phyloP scores from a whole-genome alignment of 2,888 invertebrate species.

The Hartigia nigra region DNA sequence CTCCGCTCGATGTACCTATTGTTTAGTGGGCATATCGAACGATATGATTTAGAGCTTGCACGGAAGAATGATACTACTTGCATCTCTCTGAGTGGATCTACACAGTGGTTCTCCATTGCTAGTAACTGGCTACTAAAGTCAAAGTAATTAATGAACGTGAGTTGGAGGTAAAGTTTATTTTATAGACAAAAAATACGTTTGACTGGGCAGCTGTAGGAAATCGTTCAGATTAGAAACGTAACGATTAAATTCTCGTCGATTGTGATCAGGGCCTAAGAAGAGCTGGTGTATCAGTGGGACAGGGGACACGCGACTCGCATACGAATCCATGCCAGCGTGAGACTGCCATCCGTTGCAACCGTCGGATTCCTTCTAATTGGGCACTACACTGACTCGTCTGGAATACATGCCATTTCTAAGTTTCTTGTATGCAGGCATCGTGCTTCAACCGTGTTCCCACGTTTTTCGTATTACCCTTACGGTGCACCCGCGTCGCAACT shows the following conservation, averaged over 20 bases:
- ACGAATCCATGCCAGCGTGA: conserved; percentile 47
- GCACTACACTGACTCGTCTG: conserved; percentile 31
- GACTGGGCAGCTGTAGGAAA: neutral
- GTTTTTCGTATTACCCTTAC: conserved; percentile 21
- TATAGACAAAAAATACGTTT: neutral
- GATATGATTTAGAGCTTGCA: conserved; percentile 46
- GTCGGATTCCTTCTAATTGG: conserved; percentile 55
- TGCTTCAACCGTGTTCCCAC: conserved; percentile 30
- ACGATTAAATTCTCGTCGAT: conserved; percentile 11
- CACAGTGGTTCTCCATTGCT: conserved; percentile 33
- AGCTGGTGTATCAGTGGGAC: conserved; percentile 42
- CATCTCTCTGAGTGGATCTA: neutral
- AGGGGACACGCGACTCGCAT: conserved; percentile 59
- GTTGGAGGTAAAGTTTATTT: neutral
- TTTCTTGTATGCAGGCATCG: neutral
- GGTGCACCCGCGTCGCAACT: conserved; percentile 30
- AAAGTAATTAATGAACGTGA: neutral
- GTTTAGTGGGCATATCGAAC: conserved; percentile 49
- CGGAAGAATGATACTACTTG: conserved; percentile 13
- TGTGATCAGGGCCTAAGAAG: conserved; percentile 35
- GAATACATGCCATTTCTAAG: conserved; percentile 18
- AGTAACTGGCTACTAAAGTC: neutral
- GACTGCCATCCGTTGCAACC: conserved; percentile 42
- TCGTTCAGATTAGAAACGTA: neutral
- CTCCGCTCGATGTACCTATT: conserved; percentile 37